Evolutionary conservation across 2,797 vertebrate genomes (phyloP).

Genomic region (Pangasius sanitwongsei): DNA sequence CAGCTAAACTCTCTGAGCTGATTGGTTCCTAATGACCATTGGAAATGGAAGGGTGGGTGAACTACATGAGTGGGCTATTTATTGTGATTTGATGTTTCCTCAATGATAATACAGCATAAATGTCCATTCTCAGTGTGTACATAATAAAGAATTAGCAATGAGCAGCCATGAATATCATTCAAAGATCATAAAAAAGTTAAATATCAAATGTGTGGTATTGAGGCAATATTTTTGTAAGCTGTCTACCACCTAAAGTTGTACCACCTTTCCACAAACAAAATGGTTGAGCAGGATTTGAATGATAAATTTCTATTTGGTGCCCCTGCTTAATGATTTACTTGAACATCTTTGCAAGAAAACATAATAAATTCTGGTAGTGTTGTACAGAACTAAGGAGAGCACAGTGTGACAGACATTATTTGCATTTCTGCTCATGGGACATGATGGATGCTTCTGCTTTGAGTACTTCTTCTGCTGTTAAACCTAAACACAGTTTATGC

Average conservation of each 20-base stretch:
- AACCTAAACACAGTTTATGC: neutral
- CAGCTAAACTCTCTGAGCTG: conserved; percentile 43
- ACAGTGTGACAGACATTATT: neutral
- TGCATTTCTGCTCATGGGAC: neutral
- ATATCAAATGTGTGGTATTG: neutral
- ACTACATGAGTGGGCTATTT: conserved; percentile 10
- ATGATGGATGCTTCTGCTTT: neutral
- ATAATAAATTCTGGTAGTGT: neutral
- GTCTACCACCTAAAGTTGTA: neutral
- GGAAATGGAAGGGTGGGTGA: conserved; percentile 31
- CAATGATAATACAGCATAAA: conserved; percentile 13
- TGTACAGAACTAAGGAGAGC: neutral
- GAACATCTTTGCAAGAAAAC: neutral
- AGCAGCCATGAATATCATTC: conserved; percentile 12
- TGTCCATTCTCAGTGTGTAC: conserved; percentile 22
- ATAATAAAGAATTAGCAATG: conserved; percentile 24
- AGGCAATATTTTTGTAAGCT: neutral
- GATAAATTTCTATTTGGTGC: neutral
- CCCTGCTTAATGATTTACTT: neutral
- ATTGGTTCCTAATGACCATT: conserved; percentile 47
- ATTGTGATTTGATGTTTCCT: conserved; percentile 24
- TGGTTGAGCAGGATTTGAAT: neutral
- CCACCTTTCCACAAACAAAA: neutral
- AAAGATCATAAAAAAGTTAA: conserved; percentile 4
- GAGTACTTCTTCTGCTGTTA: neutral